Percentiles rank a stretch among this genome's conserved stretches.
Evolutionary conservation across 2,888 invertebrate genomes (phyloP).

Genomic region (Acleris sparsana): DNA sequence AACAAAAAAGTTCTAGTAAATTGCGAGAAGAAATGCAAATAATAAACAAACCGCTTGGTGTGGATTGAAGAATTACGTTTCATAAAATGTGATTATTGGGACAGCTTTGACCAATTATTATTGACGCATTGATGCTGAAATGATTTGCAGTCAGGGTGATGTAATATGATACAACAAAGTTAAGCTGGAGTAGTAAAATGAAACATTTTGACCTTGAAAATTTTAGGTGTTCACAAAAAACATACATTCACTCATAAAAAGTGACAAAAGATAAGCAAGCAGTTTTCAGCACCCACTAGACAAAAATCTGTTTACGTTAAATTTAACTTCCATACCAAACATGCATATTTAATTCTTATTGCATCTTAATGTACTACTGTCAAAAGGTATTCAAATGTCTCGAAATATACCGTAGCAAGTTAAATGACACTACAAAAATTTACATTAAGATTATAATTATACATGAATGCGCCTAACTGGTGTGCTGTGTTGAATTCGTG

Average conservation of each 20-base stretch:
- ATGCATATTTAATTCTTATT: constrained; percentile 35
- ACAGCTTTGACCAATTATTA: constrained; percentile 1
- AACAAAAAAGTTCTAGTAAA: constrained; percentile 10
- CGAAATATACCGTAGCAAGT: constrained; percentile 31
- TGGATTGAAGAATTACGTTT: constrained; percentile 6
- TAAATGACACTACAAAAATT: constrained; percentile 15
- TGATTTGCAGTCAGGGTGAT: background rate
- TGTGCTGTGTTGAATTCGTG: background rate
- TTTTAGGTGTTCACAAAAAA: no score
- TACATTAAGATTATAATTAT: constrained; percentile 28
- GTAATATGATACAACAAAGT: background rate
- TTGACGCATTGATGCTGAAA: background rate
- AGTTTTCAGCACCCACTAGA: constrained; percentile 20
- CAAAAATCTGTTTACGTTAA: constrained; percentile 29
- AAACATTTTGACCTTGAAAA: no score
- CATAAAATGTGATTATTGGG: background rate
- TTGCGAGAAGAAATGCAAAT: constrained; percentile 14
- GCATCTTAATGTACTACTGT: constrained; percentile 21
- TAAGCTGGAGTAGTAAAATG: background rate
- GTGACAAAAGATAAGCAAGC: constrained; percentile 15
- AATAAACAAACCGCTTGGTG: constrained; percentile 13
- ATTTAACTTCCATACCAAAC: constrained; percentile 26
- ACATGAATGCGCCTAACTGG: constrained; percentile 6
- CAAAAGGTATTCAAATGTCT: constrained; percentile 22
- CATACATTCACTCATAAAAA: constrained; percentile 3